Evolutionary conservation across 53 echinoderm and acorn worm species (phyloP).

Genomic region (Apostichopus leukothele): DNA sequence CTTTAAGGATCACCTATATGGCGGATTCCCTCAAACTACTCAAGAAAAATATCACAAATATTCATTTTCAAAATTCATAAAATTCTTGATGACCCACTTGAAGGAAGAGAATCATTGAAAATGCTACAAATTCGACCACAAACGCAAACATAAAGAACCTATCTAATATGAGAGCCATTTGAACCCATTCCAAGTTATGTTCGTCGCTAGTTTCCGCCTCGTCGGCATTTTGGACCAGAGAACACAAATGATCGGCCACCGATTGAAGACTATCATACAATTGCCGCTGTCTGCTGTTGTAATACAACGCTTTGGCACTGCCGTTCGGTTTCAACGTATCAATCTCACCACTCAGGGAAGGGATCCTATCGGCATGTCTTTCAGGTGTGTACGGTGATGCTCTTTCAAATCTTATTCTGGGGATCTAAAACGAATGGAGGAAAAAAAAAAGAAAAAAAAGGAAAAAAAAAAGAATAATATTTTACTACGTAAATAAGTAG

Average conservation of each 20-base stretch:
- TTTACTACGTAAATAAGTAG: no score
- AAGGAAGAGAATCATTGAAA: not conserved
- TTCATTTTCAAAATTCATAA: conserved; percentile 18
- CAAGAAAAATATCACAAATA: not conserved
- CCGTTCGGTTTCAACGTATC: conserved; percentile 4
- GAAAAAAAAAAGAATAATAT: not conserved
- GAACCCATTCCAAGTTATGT: conserved; percentile 72
- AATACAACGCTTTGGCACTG: not conserved
- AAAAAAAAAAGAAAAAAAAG: not conserved
- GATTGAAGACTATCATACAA: conserved; percentile 8
- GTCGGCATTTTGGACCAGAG: conserved; percentile 64
- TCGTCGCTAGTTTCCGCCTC: conserved; percentile 67
- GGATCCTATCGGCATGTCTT: not conserved
- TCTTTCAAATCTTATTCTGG: conserved; percentile 76
- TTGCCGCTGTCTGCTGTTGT: not conserved
- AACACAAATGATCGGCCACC: conserved; percentile 4
- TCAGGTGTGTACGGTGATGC: conserved; percentile 5
- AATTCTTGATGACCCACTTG: conserved; percentile 31
- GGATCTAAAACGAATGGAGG: conserved; percentile 42
- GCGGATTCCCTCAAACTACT: no score
- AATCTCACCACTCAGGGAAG: conserved; percentile 27
- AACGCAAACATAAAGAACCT: conserved; percentile 81
- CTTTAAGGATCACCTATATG: no score
- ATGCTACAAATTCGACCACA: not conserved
- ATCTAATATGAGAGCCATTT: conserved; percentile 81